Conservation (phyloP, 2,888 invertebrate species). For the Cheiracanthium punctorium region DNA sequence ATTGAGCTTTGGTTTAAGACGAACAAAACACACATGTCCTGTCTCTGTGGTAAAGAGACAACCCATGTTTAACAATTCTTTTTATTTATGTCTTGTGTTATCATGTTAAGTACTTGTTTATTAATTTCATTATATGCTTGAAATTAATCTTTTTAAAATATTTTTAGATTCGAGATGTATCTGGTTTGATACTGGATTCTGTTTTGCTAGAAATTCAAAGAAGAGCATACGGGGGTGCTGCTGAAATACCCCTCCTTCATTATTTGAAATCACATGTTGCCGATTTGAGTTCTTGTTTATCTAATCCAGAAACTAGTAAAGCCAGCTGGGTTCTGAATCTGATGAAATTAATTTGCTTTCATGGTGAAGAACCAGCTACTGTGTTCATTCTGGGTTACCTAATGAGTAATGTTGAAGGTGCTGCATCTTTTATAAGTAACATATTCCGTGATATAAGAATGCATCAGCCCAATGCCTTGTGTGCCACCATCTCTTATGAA, state of each 20-base stretch:
- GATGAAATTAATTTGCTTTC: conserved; percentile 65
- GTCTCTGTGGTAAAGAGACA: too few relatives aligned
- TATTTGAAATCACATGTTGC: conserved; percentile 63
- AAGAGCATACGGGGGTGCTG: conserved; percentile 56
- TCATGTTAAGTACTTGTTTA: too few relatives aligned
- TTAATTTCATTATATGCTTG: too few relatives aligned
- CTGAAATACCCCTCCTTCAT: conserved; percentile 64
- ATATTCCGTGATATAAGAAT: conserved; percentile 65
- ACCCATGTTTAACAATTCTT: too few relatives aligned
- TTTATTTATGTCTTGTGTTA: too few relatives aligned
- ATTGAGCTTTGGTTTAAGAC: too few relatives aligned
- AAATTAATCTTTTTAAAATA: neutral
- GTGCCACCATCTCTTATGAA: conserved; percentile 58
- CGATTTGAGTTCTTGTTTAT: conserved; percentile 48
- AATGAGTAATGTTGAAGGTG: conserved; percentile 56
- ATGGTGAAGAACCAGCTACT: conserved; percentile 66
- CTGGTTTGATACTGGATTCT: conserved; percentile 71
- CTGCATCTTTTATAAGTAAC: conserved; percentile 45
- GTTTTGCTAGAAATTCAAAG: conserved; percentile 67
- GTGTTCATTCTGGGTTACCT: conserved; percentile 60
- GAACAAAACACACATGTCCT: too few relatives aligned
- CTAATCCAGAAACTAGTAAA: conserved; percentile 52
- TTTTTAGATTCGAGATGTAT: conserved; percentile 64
- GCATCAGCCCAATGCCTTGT: conserved; percentile 66
- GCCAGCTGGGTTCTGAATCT: conserved; percentile 68